These are phyloP conservation scores for Neomorphus geoffroyi DNA, from an alignment of 2,797 vertebrate species.

Conservation along the genomic window DNA sequence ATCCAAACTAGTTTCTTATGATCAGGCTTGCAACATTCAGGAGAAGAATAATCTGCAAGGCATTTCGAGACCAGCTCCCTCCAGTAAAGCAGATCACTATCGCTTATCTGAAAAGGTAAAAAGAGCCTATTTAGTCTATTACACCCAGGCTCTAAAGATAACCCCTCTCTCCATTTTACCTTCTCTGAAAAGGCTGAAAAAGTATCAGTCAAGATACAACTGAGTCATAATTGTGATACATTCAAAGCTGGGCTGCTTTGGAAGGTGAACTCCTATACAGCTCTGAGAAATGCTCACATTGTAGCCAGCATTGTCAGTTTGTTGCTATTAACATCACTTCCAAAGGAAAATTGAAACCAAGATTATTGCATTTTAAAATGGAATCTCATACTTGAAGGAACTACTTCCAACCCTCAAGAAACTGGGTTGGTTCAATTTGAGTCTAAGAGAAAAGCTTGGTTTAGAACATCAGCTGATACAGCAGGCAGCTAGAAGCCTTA, in stretches of 20 bases:
- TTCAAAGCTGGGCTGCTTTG: background rate
- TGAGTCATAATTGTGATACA: background rate
- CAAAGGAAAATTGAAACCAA: background rate
- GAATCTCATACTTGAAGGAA: background rate
- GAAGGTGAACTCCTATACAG: background rate
- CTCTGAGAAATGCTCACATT: accelerated
- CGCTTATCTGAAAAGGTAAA: slow-evolving; percentile 81
- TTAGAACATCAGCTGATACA: background rate
- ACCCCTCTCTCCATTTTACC: background rate
- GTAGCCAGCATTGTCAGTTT: background rate
- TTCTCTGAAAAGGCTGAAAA: background rate
- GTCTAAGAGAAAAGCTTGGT: background rate
- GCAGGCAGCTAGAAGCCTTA: background rate
- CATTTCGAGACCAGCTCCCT: slow-evolving; percentile 90
- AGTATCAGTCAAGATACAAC: background rate
- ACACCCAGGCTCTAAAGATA: background rate
- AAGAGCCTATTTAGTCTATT: background rate
- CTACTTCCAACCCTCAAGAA: background rate
- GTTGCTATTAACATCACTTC: background rate
- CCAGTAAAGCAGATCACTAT: slow-evolving; percentile 89
- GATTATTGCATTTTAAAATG: background rate
- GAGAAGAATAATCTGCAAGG: slow-evolving; percentile 91
- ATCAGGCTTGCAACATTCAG: slow-evolving; percentile 94
- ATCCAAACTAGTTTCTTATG: slow-evolving; percentile 95
- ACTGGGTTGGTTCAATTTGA: background rate